These are phyloP conservation scores for Cryptoprocta ferox DNA, from an alignment of 2,797 vertebrate genomes.

Conservation along the genomic window DNA sequence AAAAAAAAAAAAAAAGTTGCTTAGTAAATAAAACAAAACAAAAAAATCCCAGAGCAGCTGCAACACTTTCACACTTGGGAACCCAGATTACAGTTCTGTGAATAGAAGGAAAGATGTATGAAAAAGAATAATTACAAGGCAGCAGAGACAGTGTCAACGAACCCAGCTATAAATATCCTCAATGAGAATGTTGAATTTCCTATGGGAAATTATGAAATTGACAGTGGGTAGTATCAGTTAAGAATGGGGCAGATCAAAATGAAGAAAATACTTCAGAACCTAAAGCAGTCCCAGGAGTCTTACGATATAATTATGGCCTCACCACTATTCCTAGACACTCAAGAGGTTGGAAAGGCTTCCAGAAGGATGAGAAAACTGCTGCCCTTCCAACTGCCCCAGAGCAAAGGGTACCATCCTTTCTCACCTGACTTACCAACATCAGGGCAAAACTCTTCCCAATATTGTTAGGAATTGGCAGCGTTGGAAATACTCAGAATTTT, in stretches of 20 bases:
- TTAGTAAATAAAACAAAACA: conserved; percentile 27
- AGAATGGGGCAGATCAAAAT: conserved; percentile 40
- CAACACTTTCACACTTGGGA: conserved; percentile 47
- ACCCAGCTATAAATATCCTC: conserved; percentile 26
- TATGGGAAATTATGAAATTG: conserved; percentile 45
- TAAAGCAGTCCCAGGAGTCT: background rate
- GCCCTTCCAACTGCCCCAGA: background rate
- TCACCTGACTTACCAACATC: background rate
- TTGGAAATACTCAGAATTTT: background rate
- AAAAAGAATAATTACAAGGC: conserved; percentile 68
- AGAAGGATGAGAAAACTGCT: background rate
- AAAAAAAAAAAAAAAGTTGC: background rate
- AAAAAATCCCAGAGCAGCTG: background rate
- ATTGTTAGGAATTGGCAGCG: background rate
- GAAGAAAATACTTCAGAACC: conserved; percentile 38
- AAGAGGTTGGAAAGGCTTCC: background rate
- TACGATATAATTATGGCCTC: background rate
- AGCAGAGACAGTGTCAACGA: background rate
- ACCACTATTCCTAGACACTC: background rate
- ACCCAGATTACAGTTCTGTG: conserved; percentile 22
- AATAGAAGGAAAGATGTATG: conserved; percentile 19
- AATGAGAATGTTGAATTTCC: conserved; percentile 42
- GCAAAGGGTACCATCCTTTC: background rate
- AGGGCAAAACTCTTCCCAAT: background rate
- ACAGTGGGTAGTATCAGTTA: background rate